Evolutionary conservation across 1,140 invertebrate species (phyloP), one percentile per base, ranked within the genome.

Genomic region (Sinella curviseta): DNA sequence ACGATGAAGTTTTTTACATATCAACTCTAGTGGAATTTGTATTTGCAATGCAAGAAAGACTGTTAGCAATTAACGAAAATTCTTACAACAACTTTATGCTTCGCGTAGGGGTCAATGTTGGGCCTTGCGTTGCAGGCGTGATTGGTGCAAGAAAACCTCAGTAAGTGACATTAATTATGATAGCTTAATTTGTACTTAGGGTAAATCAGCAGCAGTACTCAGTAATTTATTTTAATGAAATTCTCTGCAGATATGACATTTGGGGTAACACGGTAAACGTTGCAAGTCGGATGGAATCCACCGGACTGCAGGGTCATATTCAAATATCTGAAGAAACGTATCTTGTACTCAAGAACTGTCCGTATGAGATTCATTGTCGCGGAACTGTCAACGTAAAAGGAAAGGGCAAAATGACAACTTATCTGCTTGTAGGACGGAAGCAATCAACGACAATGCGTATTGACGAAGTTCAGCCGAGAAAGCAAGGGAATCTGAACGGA

Each of bases 61-160:
- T 98, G 4, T 90, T 94, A 77, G 92, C 93, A 86, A 95, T 98
- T 78, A 98, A 98, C 86, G 93, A 95, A 85, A 96, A 98, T 86
- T 97, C 95, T 0, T 98, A 97, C 86, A 98, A 98, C 86, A 97
- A 96, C 87, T 98, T 98, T 85, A 95, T 96, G 90, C 88, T 98
- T 30, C 89, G 95, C 87, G 94, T 98, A 82, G 94, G 91, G 92
- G 85, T 89, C 90, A 89, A 82, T 65, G 74, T 97, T 82, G 96
- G 95, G 0, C 95, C 95, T 1, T 94, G 97, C 1, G 95, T 97
- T 8, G 95, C 96, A 14, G 96, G 96, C 24, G 96, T 98, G 0
- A 97, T 98, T 81, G 96, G 96, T 24, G 95, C 95, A 0, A 89
- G 94, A 65, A 97, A 97, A 87, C 96, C 96, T 17, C 96, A 97